Base-by-base conservation (phyloP, 2,797 vertebrate species). In the Prunella strophiata region DNA sequence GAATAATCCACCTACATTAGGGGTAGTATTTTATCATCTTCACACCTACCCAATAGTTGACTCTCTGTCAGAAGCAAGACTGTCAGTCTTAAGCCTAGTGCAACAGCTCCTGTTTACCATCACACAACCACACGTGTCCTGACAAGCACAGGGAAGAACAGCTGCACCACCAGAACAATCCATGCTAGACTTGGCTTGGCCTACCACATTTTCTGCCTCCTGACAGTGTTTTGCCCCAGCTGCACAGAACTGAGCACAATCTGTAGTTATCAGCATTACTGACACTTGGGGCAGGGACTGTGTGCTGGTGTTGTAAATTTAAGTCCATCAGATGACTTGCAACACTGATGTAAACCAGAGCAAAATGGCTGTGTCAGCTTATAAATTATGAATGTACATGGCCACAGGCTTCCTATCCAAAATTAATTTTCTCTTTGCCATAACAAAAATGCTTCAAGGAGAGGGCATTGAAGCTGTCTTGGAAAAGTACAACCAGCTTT, bases 371-470 rank as follows among this genome's bases (percentile, higher is more conserved):
- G 63, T 15, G n/a, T 81, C 95, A 89, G 75, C 84, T 81, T 68
- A 80, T 91, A 86, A 85, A 87, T 94, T 78, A 88, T 83, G 45
- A 63, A 94, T 17, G 17, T 11, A 45, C 22, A 26, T 8, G 38
- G 82, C 36, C 77, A 88, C 45, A 51, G 78, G 72, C 51, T 91
- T 59, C 72, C 85, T 63, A 57, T 48, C 51, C 81, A 95, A 71
- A 93, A 84, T 76, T 75, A 51, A 79, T 85, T 62, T 87, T 77
- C n/a, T 73, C 72, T 88, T 72, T 75, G 87, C 75, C 57, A 27
- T 55, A 66, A 55, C 34, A 55, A 88, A 88, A 86, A 94, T 79
- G 52, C 15, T 36, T 77, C 88, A 95, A 96, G 91, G 88, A 83
- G 81, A 21, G 23, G n/a, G 36, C 71, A 82, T 2, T 48, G 25